Conservation (phyloP, 1,140 invertebrate species). For the Bombus soroeensis region DNA sequence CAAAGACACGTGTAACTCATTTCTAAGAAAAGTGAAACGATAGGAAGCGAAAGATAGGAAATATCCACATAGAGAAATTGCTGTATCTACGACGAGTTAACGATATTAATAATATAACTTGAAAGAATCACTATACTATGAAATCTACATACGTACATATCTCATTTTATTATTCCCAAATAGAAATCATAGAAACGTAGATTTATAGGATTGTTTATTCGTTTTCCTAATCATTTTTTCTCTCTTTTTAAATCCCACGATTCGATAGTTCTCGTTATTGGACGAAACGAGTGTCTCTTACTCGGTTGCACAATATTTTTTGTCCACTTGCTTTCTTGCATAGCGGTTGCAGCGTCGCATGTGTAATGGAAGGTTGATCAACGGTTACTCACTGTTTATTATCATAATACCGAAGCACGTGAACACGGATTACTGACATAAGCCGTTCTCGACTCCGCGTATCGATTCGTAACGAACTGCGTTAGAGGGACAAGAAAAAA, state of each 20-base stretch:
- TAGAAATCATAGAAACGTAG: no score
- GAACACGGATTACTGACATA: constrained; percentile 22
- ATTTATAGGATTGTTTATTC: neutral
- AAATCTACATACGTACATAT: no score
- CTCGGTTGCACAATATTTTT: constrained; percentile 15
- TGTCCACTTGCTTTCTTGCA: neutral
- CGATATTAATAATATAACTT: no score
- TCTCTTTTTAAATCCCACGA: neutral
- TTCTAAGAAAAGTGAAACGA: no score
- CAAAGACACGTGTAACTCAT: no score
- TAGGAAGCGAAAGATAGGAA: no score
- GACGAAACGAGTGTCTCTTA: neutral
- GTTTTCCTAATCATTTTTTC: neutral
- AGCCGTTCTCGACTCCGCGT: neutral
- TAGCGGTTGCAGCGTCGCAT: neutral
- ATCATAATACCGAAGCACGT: constrained; percentile 44
- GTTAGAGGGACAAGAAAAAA: neutral
- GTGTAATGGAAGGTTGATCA: constrained; percentile 41
- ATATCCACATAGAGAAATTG: no score
- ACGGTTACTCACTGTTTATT: constrained; percentile 38
- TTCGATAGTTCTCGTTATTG: neutral
- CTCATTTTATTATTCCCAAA: no score
- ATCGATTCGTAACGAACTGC: neutral
- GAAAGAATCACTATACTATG: no score
- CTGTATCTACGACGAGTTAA: no score